These are phyloP conservation scores for Lysandra bellargus DNA, from an alignment of 2,888 invertebrate species.

Conservation along the genomic window DNA sequence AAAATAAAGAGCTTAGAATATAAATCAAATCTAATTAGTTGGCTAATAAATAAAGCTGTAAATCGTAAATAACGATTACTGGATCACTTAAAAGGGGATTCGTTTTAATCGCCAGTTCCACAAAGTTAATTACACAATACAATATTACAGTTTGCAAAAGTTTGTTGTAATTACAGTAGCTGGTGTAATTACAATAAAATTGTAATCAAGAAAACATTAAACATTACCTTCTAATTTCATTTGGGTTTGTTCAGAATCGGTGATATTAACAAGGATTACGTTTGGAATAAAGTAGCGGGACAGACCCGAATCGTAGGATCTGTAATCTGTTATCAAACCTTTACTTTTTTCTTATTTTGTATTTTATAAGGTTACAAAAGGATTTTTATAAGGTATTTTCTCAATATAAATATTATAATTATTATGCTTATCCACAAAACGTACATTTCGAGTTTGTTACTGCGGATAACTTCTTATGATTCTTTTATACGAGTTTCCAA, in stretches of 20 bases:
- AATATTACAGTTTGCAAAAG: constrained; percentile 50
- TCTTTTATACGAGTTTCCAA: too few relatives aligned
- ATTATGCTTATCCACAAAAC: too few relatives aligned
- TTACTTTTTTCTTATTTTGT: not conserved
- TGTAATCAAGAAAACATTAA: constrained; percentile 40
- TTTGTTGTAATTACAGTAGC: constrained; percentile 52
- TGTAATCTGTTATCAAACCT: not conserved
- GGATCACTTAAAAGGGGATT: constrained; percentile 42
- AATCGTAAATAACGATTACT: constrained; percentile 43
- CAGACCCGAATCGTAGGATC: not conserved
- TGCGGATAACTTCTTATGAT: too few relatives aligned
- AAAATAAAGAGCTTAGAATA: constrained; percentile 25
- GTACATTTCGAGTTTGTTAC: too few relatives aligned
- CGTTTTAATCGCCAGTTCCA: constrained; percentile 42
- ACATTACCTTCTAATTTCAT: constrained; percentile 36
- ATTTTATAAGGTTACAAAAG: not conserved
- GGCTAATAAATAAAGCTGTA: constrained; percentile 36
- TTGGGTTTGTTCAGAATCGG: constrained; percentile 34
- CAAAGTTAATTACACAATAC: constrained; percentile 56
- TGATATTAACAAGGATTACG: constrained; percentile 27
- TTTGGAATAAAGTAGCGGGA: not conserved
- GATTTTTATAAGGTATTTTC: too few relatives aligned
- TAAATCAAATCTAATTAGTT: constrained; percentile 33
- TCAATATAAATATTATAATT: too few relatives aligned
- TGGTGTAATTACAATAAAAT: constrained; percentile 46